Evolutionary conservation across 1,140 invertebrate species (phyloP).

Genomic region (Caenorhabditis briggsae): DNA sequence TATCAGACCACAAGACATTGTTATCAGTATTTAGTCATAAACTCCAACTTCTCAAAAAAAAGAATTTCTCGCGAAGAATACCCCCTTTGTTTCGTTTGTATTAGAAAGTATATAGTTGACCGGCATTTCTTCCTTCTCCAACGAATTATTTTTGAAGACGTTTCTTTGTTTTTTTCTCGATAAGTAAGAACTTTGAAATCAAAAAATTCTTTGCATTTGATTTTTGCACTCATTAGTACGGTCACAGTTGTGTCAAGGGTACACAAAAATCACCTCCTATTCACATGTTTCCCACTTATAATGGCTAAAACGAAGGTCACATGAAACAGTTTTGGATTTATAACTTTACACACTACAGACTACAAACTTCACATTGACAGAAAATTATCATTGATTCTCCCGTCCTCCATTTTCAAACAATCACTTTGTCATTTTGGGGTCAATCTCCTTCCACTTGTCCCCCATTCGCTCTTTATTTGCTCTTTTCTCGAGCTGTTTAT

Average conservation of each 20-base stretch:
- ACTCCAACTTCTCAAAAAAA: not conserved
- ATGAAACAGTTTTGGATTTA: slow-evolving; percentile 7
- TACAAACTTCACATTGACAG: slow-evolving; percentile 15
- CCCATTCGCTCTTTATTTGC: slow-evolving; percentile 12
- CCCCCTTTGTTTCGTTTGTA: not conserved
- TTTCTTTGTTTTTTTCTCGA: too few relatives aligned
- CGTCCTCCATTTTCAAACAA: slow-evolving; percentile 3
- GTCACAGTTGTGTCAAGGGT: not conserved
- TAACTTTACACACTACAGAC: not conserved
- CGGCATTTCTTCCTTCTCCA: too few relatives aligned
- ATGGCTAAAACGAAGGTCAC: not conserved
- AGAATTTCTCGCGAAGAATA: not conserved
- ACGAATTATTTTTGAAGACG: too few relatives aligned
- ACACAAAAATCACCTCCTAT: not conserved
- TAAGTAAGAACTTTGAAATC: too few relatives aligned
- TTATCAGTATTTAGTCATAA: not conserved
- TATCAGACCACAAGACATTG: slow-evolving; percentile 6
- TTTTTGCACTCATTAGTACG: not conserved
- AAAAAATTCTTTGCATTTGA: not conserved
- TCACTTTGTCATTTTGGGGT: slow-evolving; percentile 11
- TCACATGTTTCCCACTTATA: slow-evolving; percentile 23
- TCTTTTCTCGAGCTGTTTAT: slow-evolving; percentile 29
- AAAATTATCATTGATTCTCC: slow-evolving; percentile 7
- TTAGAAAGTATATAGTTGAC: not conserved
- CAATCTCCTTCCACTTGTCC: not conserved